Conservation (phyloP, 2,797 vertebrate genomes). For the Darevskia nairensis region DNA sequence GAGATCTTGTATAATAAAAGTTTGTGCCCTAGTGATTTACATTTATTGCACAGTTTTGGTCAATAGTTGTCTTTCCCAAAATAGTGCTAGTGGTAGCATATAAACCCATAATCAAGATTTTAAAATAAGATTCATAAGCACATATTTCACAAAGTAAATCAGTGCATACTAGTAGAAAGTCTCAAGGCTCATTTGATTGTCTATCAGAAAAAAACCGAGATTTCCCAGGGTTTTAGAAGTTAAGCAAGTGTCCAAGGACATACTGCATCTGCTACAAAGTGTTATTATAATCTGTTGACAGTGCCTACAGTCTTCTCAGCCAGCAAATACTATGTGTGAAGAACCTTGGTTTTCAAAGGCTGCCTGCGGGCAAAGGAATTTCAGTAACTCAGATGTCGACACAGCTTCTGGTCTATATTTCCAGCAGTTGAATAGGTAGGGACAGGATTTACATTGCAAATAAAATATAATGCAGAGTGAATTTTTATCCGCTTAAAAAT, state of each 20-base stretch:
- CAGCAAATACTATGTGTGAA: constrained; percentile 62
- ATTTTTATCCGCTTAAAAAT: background rate
- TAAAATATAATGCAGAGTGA: background rate
- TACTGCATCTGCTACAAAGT: background rate
- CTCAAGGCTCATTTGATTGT: background rate
- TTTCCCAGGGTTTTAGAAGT: background rate
- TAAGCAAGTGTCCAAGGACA: background rate
- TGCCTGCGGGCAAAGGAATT: constrained; percentile 44
- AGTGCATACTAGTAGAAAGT: background rate
- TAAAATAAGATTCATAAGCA: constrained; percentile 4
- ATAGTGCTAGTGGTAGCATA: background rate
- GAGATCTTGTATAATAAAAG: background rate
- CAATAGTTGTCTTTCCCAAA: background rate
- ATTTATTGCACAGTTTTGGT: background rate
- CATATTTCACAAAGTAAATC: background rate
- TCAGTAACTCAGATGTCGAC: constrained; percentile 50
- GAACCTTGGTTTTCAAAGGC: constrained; percentile 68
- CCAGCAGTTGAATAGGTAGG: constrained; percentile 68
- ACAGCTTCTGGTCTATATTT: constrained; percentile 51
- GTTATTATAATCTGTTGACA: constrained; percentile 47
- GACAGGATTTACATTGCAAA: constrained; percentile 28
- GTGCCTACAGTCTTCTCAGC: constrained; percentile 77
- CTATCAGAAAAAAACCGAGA: background rate
- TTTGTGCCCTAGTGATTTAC: background rate
- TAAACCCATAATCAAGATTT: background rate